Evolutionary conservation across 2,888 invertebrate species (phyloP), one percentile per base, ranked within the genome.

Genomic region (Heliconius sara): DNA sequence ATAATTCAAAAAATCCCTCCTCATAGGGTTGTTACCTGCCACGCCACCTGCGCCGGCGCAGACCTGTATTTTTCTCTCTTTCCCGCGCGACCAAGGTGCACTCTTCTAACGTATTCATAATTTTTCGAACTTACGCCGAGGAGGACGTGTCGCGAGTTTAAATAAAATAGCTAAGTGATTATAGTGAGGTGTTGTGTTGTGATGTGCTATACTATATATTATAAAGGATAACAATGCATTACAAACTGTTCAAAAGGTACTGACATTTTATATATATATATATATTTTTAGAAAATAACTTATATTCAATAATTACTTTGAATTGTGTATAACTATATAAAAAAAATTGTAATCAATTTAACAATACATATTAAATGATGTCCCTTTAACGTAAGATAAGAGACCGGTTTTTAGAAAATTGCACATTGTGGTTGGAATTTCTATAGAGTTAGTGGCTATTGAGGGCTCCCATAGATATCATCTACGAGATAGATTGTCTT

Each of bases 181-280:
- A n/a, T 63, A 47, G 65, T 65, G 65, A 43, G 60, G 47, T 52
- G 52, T 73, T 82, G 82, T 78, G 84, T 76, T 83, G 86, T 88
- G 87, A 81, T 83, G 81, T 85, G 76, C 85, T 85, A 68, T 87
- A 85, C 87, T 88, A 87, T 84, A 83, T 87, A 89, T 89, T 88
- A 78, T 74, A 82, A 79, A 91, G 93, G 91, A 95, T 73, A 60
- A 73, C 7, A 60, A 73, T 95, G 95, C 95, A 95, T 90, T 95
- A 94, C 85, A 95, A 95, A 86, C 86, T 95, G 78, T 94, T 95
- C 85, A 93, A 92, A 88, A 94, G 95, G 95, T 95, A 92, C 30
- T 16, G n/a, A 12, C 34, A 13, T 6, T 30, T 67, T 22, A 3
- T 30, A 3, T 30, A 30, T 47, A 43, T 75, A 39, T 65, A 39